phyloP scores from a whole-genome alignment of 2,797 vertebrate genomes.

The Acanthiza pusilla region DNA sequence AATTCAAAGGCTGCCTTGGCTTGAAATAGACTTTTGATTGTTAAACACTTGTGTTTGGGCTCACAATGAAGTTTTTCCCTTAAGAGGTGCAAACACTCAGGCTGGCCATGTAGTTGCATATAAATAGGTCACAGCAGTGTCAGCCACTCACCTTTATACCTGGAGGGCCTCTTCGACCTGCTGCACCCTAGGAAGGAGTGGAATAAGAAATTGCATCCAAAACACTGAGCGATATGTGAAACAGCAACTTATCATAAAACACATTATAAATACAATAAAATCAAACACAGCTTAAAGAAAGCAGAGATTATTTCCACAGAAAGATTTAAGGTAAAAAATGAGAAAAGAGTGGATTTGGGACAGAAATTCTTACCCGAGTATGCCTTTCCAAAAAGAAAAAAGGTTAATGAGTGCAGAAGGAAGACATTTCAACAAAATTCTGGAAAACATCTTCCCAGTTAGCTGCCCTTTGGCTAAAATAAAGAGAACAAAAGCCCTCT shows the following conservation, averaged over 20 bases:
- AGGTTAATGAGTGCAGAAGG: background rate
- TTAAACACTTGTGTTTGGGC: background rate
- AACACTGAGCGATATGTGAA: background rate
- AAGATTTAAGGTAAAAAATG: background rate
- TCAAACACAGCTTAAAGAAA: background rate
- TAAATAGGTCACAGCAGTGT: background rate
- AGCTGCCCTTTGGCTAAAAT: background rate
- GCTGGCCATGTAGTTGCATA: background rate
- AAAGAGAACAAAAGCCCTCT: background rate
- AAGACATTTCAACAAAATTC: background rate
- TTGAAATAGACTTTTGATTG: background rate
- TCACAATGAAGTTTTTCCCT: background rate
- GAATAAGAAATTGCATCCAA: background rate
- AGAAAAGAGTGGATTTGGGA: background rate
- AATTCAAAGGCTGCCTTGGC: background rate
- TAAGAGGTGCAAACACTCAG: background rate
- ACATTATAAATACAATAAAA: background rate
- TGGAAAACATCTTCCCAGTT: background rate
- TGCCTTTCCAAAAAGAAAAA: background rate
- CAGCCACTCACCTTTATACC: constrained; percentile 76
- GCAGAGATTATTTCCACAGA: background rate
- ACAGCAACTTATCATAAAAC: background rate
- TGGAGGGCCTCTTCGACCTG: constrained; percentile 74
- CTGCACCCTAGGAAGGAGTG: constrained; percentile 73
- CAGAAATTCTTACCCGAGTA: background rate